Evolutionary conservation across 2,797 vertebrate genomes (phyloP).

Genomic region (Telmatherina bonti): DNA sequence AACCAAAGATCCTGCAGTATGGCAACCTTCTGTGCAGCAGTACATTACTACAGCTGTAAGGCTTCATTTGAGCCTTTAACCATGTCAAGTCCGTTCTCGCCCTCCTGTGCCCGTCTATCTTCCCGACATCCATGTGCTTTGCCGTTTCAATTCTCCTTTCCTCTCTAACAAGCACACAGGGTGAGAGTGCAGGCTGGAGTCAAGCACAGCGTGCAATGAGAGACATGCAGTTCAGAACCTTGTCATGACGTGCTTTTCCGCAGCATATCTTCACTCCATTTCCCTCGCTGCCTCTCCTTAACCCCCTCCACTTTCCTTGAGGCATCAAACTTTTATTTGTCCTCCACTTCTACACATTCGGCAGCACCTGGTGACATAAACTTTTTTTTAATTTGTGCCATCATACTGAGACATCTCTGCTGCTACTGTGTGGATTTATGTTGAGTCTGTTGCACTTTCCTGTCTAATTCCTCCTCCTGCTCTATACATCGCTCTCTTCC

Average conservation of each 20-base stretch:
- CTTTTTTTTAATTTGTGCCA: slow-evolving; percentile 30
- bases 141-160: slow-evolving; percentile 52
- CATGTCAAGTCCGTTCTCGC: slow-evolving; percentile 40
- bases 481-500: slow-evolving; percentile 20
- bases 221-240: slow-evolving; percentile 73
- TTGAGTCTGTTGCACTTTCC: slow-evolving; percentile 43
- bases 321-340: slow-evolving; percentile 32
- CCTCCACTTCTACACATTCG: slow-evolving; percentile 34
- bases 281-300: slow-evolving; percentile 34
- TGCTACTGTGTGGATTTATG: slow-evolving; percentile 23
- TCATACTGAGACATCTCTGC: slow-evolving; percentile 36
- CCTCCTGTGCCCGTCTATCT: slow-evolving; percentile 20
- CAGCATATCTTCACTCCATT: slow-evolving; percentile 34
- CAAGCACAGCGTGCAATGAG: slow-evolving; percentile 63
- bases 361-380: slow-evolving; percentile 41
- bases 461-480: slow-evolving; percentile 12
- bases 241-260: slow-evolving; percentile 61
- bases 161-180: slow-evolving; percentile 70
- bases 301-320: slow-evolving; percentile 20
- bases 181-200: slow-evolving; percentile 73
- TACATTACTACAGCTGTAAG: slow-evolving; percentile 7
- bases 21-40: background rate
- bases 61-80: slow-evolving; percentile 39
- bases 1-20: background rate
- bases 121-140: slow-evolving; percentile 19